Conservation (phyloP, 1,140 invertebrate species). For the Vanessa atalanta region DNA sequence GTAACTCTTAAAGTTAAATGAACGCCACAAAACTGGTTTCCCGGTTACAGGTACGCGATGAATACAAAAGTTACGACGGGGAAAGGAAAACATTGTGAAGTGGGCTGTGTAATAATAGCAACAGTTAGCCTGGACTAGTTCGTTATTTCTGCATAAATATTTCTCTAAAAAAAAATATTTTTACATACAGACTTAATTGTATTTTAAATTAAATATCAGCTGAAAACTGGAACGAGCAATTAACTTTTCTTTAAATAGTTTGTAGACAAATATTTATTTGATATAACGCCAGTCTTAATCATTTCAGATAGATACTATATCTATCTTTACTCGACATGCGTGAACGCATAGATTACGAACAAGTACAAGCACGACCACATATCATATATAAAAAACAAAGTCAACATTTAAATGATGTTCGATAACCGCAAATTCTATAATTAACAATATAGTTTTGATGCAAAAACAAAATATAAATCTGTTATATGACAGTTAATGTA, state of each 20-base stretch:
- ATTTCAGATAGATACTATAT: too few species aligned
- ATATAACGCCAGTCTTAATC: not conserved
- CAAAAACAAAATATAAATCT: constrained; percentile 9
- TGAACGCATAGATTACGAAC: too few species aligned
- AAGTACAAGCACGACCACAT: not conserved
- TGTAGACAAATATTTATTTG: too few species aligned
- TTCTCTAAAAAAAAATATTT: not conserved
- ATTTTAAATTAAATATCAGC: too few species aligned
- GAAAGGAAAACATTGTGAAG: constrained; percentile 38
- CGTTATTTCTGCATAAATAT: not conserved
- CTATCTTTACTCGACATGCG: not conserved
- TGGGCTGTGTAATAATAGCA: constrained; percentile 33
- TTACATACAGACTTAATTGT: not conserved
- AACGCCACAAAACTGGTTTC: constrained; percentile 32
- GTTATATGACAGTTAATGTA: constrained; percentile 2
- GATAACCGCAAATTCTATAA: not conserved
- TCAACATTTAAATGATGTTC: not conserved
- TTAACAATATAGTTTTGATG: not conserved
- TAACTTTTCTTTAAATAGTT: too few species aligned
- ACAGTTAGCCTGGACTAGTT: constrained; percentile 10
- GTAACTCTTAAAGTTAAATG: constrained; percentile 19
- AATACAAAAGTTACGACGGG: constrained; percentile 39
- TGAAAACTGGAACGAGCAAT: too few species aligned
- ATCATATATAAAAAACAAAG: not conserved
- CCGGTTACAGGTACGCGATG: constrained; percentile 29